These are phyloP conservation scores for Malurus melanocephalus DNA, from an alignment of 2,113 vertebrate genomes.

Conservation along the genomic window DNA sequence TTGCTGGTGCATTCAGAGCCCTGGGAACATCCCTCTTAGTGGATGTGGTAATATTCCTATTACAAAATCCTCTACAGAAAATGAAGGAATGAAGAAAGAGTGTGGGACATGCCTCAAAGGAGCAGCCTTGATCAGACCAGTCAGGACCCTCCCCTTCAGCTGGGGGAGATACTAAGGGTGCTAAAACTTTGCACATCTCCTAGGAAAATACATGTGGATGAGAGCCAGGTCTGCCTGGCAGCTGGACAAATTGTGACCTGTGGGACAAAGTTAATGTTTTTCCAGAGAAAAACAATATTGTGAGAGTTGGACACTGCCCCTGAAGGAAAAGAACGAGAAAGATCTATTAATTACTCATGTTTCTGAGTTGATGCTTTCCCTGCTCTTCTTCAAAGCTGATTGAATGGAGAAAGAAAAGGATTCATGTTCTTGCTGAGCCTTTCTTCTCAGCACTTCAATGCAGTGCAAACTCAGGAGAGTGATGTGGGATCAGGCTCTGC, in stretches of 20 bases:
- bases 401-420: neutral
- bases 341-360: neutral
- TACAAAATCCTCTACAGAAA: neutral
- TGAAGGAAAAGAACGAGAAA: neutral
- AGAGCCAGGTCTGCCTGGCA: neutral
- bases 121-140: neutral
- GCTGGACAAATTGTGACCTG: rapidly evolving
- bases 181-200: neutral
- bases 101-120: neutral
- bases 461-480: neutral
- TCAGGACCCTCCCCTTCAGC: neutral
- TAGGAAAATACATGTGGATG: neutral
- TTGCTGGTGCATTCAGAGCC: neutral
- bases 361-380: neutral
- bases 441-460: neutral
- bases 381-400: neutral
- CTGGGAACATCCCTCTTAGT: neutral
- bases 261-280: neutral
- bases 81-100: neutral
- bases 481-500: neutral
- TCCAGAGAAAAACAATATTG: neutral
- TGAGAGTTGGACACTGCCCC: rapidly evolving
- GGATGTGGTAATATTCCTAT: neutral
- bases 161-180: neutral
- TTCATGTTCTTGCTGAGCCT: neutral